A percentile compares a stretch with the other conserved stretches of the same genome.
Conservation (phyloP, 2,888 invertebrate species). For the Habroteleia sp. region DNA sequence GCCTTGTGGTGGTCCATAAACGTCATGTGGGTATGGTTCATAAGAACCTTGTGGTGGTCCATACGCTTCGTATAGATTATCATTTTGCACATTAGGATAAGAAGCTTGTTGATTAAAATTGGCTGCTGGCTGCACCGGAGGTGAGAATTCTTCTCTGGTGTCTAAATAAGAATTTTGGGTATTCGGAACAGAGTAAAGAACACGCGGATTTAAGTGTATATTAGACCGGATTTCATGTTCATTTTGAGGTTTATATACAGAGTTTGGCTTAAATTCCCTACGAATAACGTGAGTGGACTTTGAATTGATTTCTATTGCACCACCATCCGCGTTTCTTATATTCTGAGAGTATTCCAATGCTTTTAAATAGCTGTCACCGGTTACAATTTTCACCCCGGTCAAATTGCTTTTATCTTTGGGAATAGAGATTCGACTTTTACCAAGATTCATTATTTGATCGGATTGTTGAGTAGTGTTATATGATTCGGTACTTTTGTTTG, state of each 20-base stretch:
- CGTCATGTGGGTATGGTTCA: conserved; percentile 3
- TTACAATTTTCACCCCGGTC: conserved; percentile 57
- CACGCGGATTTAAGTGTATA: conserved; percentile 44
- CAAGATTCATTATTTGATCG: conserved; percentile 46
- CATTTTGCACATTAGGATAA: not conserved
- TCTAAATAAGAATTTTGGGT: not conserved
- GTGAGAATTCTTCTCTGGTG: conserved; percentile 22
- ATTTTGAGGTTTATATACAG: conserved; percentile 66
- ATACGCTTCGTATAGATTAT: conserved; percentile 64
- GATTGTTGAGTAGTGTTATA: conserved; percentile 17
- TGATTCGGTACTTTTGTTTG: conserved; percentile 24
- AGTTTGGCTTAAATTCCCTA: conserved; percentile 70
- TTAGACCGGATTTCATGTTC: conserved; percentile 74
- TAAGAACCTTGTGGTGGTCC: conserved; percentile 67
- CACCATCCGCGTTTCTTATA: conserved; percentile 76
- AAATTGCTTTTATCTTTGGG: conserved; percentile 45
- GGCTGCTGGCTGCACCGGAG: conserved; percentile 25
- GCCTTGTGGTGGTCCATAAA: conserved; percentile 69
- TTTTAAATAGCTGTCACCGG: conserved; percentile 85
- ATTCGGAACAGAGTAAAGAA: conserved; percentile 14
- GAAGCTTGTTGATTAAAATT: conserved; percentile 27
- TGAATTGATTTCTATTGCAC: conserved; percentile 50
- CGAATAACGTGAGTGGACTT: conserved; percentile 67
- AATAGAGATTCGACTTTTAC: conserved; percentile 36
- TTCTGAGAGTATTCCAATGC: conserved; percentile 84